A percentile compares a stretch with the other conserved stretches of the same genome.
Evolutionary conservation across 2,888 invertebrate species (phyloP).

Genomic region (Callimorpha dominula): DNA sequence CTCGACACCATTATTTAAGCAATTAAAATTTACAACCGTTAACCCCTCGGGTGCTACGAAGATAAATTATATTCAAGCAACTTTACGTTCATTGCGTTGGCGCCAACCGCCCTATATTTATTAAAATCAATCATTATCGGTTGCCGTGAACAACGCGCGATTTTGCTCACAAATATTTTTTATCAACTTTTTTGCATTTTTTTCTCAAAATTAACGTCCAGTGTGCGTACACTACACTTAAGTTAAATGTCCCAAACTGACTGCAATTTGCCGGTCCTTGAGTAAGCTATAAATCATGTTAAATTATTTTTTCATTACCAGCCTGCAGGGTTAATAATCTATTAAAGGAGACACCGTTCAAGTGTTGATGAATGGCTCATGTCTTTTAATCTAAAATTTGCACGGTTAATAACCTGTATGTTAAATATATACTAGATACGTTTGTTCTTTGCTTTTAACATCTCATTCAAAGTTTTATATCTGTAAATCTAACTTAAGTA

Average conservation of each 20-base stretch:
- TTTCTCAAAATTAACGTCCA: conserved; percentile 69
- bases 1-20: conserved; percentile 11
- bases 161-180: conserved; percentile 65
- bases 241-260: conserved; percentile 84
- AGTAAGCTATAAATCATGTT: conserved; percentile 85
- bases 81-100: conserved; percentile 32
- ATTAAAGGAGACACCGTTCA: conserved; percentile 66
- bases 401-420: conserved; percentile 19
- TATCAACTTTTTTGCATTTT: conserved; percentile 44
- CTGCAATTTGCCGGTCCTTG: conserved; percentile 80
- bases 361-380: conserved; percentile 54
- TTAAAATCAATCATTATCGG: conserved; percentile 69
- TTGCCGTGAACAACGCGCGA: conserved; percentile 58
- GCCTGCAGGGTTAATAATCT: conserved; percentile 73
- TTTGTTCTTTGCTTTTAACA: not conserved
- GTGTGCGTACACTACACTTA: conserved; percentile 79
- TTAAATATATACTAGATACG: not conserved
- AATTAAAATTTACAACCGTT: conserved; percentile 8
- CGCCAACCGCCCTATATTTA: conserved; percentile 66
- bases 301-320: conserved; percentile 84
- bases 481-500: no score
- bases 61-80: conserved; percentile 40
- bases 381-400: conserved; percentile 37
- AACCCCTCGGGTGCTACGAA: conserved; percentile 22
- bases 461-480: no score